Evolutionary conservation across 2,797 vertebrate species (phyloP), one percentile per base, ranked within the genome.

Genomic region (Enteromius afrohamiltoni): DNA sequence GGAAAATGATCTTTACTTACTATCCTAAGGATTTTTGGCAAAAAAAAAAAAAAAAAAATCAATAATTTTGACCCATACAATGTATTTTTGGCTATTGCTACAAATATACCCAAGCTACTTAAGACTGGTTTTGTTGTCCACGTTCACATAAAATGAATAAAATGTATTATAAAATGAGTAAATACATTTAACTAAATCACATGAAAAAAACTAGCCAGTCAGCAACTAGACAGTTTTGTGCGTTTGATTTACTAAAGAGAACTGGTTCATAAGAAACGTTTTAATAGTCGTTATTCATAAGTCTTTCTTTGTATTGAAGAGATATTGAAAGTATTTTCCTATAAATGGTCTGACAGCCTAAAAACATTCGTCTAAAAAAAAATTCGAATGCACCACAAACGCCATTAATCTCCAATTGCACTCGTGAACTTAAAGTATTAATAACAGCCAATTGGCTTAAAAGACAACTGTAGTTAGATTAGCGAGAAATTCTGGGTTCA

Each of bases 391-490:
- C n/a, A 55, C 67, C 53, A 31, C 19, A 29, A 80, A 29, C 3
- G 37, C 26, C 53, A 71, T 23, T 74, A 74, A 82, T 64, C 42
- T 37, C 42, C 55, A 65, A 29, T 74, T 82, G 80, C 58, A 74
- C 69, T 82, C 11, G 8, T 74, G 71, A 82, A 53, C 60, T 51
- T 55, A 16, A 21, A 53, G 60, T 42, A 76, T 76, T 82, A 75
- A 55, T 75, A 67, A 67, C 21, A 82, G 80, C 70, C 71, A 67
- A 26, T 67, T 83, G 73, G 73, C 73, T 83, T 83, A 68, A 83
- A 77, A 55, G 73, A 83, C 81, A 83, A 77, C 73, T 83, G 81
- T 83, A 76, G 81, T 68, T 68, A 76, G 47, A 83, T 83, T 58
- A 76, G 34, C 5, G 16, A 40, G 60, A 11, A 76, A 76, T 76